Conservation (phyloP, 2,888 invertebrate genomes). For the Rhabditoides inermis region DNA sequence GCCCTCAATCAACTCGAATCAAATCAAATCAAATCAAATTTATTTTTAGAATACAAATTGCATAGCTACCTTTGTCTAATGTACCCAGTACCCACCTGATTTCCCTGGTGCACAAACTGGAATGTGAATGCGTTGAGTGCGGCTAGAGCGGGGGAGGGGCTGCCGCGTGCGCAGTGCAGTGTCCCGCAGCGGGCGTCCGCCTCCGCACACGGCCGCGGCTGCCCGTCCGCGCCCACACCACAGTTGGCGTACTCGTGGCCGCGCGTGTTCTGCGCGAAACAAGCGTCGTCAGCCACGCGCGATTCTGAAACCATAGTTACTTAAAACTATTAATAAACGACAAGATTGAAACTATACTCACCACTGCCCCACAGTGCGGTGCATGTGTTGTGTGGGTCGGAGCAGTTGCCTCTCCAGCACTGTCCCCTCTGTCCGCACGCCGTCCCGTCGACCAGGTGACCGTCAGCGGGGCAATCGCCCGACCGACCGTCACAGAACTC, state of each 20-base stretch:
- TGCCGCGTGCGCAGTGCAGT: slow-evolving; percentile 83
- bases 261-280: slow-evolving; percentile 87
- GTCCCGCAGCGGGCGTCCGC: slow-evolving; percentile 81
- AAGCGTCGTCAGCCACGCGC: slow-evolving; percentile 72
- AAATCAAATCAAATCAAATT: background rate
- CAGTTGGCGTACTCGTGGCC: slow-evolving; percentile 92
- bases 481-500: slow-evolving; percentile 77
- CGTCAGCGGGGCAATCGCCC: slow-evolving; percentile 78
- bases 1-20: slow-evolving; percentile 56
- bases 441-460: slow-evolving; percentile 83
- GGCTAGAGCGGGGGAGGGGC: slow-evolving; percentile 65
- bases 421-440: slow-evolving; percentile 64
- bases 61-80: background rate
- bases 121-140: slow-evolving; percentile 75
- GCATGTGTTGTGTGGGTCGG: slow-evolving; percentile 75
- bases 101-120: slow-evolving; percentile 76
- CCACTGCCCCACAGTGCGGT: slow-evolving; percentile 84
- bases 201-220: slow-evolving; percentile 23
- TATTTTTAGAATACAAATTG: background rate
- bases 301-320: slow-evolving; percentile 59
- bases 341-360: slow-evolving; percentile 34
- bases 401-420: slow-evolving; percentile 56
- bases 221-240: slow-evolving; percentile 58
- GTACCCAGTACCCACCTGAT: slow-evolving; percentile 63
- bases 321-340: too few relatives aligned